Conservation (phyloP, 2,113 vertebrate genomes). For the Mirounga angustirostris region DNA sequence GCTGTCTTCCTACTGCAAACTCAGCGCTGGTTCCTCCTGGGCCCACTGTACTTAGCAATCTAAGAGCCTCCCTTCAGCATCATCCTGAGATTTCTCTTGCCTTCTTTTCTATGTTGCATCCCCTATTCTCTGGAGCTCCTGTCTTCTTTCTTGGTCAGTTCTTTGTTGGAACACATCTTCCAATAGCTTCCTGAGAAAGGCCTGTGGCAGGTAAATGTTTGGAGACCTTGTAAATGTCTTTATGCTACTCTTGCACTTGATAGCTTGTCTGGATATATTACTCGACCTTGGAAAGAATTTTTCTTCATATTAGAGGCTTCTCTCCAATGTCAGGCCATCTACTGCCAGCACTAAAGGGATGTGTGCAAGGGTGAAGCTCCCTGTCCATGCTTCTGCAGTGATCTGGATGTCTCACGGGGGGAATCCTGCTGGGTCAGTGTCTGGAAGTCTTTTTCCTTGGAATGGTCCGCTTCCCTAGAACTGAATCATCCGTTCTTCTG, state of each 20-base stretch:
- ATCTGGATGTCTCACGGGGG: background rate
- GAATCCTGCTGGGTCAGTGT: background rate
- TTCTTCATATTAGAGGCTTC: background rate
- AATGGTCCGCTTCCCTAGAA: background rate
- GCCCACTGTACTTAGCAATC: background rate
- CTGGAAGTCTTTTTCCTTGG: background rate
- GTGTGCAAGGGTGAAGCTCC: background rate
- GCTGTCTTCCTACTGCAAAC: background rate
- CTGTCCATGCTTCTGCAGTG: background rate
- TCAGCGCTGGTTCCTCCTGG: background rate
- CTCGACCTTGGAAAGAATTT: background rate
- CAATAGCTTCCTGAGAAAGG: background rate
- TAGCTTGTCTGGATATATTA: background rate
- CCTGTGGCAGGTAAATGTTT: background rate
- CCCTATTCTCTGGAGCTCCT: background rate
- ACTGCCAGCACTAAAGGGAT: background rate
- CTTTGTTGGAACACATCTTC: background rate
- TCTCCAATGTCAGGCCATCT: background rate
- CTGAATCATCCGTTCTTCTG: background rate
- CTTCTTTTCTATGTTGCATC: background rate
- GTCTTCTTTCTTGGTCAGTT: background rate
- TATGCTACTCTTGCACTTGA: background rate
- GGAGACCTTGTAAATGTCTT: background rate
- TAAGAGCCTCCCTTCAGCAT: background rate
- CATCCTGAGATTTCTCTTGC: background rate